Base-by-base conservation (phyloP, 2,797 vertebrate genomes). In the Siniperca obscura region DNA sequence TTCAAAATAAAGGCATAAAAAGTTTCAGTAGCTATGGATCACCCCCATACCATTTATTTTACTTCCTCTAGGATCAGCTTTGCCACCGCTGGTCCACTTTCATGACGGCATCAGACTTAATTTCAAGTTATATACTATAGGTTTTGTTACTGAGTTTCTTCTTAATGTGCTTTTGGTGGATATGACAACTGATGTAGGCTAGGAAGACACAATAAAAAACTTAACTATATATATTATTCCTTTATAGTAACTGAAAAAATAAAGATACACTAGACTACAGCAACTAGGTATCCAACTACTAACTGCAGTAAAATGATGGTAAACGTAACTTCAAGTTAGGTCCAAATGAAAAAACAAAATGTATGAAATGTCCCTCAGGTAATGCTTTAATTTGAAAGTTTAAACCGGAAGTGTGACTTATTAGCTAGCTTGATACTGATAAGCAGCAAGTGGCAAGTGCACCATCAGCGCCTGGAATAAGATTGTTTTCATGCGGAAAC, bases 321-420 rank as follows among this genome's bases (percentile, higher is more conserved):
- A 11, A 19, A 21, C 30, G 2, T 69, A 16, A 7, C 19, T 34
- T 52, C 2, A 12, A 42, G 36, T 36, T 36, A 5, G 44, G 1
- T 16, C 17, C 0, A 4, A 21, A 72, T 44, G 22, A 12, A 10
- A 61, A 69, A 14, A 19, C 3, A 8, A 27, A 56, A 22, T 7
- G 4, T n/a, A 7, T 4, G 4, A 55, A 30, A 46, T 0, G 0
- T 21, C 6, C 2, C 0, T 7, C 1, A 52, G 17, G 19, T 0
- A 1, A 16, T 2, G 17, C 7, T 69, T 89, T 92, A 89, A 0
- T 86, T 78, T 91, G 85, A 88, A 90, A 90, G 21, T 7, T 8
- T 0, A n/a, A 62, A 22, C 76, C 83, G 92, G 92, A 89, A 83
- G 44, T 77, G 0, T 0, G 3, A 0, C 17, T 44, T 17, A 53